Evolutionary conservation across 2,888 invertebrate genomes (phyloP).

Genomic region (Polyommatus icarus): DNA sequence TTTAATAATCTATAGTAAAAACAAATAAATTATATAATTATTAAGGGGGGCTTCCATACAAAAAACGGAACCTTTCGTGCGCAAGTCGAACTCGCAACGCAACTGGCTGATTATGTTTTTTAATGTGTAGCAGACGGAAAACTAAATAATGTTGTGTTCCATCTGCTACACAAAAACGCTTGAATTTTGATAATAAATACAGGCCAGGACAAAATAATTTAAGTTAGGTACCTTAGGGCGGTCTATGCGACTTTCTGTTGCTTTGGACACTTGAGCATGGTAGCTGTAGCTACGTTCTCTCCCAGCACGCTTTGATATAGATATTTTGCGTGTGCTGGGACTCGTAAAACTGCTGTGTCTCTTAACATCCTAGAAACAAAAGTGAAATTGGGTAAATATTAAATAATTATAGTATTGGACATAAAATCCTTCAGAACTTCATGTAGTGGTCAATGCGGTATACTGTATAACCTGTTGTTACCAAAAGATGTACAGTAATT

Average conservation of each 20-base stretch:
- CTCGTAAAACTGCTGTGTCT: conserved; percentile 66
- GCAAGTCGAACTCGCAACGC: too few species aligned
- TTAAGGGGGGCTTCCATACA: too few species aligned
- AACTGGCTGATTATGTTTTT: too few species aligned
- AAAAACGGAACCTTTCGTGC: too few species aligned
- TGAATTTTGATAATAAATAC: too few species aligned
- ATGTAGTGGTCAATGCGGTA: background rate
- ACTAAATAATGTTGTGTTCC: too few species aligned
- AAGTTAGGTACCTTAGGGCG: conserved; percentile 54
- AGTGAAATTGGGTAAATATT: background rate
- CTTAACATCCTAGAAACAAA: conserved; percentile 55
- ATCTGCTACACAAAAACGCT: too few species aligned
- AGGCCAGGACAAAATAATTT: background rate
- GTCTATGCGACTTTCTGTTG: conserved; percentile 44
- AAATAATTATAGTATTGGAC: background rate
- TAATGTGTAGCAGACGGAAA: too few species aligned
- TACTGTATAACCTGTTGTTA: background rate
- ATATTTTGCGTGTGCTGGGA: conserved; percentile 54
- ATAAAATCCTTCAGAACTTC: background rate
- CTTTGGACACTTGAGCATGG: conserved; percentile 51
- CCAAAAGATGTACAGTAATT: too few species aligned
- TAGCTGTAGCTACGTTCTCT: conserved; percentile 70
- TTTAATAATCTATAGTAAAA: too few species aligned
- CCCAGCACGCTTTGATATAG: conserved; percentile 57
- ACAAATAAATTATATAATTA: too few species aligned